These are phyloP conservation scores for Sipha flava DNA, from an alignment of 1,140 invertebrate genomes.

Conservation along the genomic window DNA sequence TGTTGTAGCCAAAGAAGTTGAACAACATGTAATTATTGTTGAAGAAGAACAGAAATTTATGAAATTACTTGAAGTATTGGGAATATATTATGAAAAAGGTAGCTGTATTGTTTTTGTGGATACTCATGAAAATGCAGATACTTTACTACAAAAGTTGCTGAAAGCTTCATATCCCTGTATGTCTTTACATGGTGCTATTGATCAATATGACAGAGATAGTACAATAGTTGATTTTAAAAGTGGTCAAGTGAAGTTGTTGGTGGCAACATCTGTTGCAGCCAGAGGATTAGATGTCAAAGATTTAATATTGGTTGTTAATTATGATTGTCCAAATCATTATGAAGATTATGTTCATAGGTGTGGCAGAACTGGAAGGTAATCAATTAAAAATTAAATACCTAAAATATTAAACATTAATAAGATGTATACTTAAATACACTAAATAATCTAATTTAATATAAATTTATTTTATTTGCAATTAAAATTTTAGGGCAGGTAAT, in stretches of 20 bases:
- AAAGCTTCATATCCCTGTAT: conserved; percentile 92
- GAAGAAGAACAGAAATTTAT: conserved; percentile 98
- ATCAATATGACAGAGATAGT: conserved; percentile 97
- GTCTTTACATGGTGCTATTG: conserved; percentile 96
- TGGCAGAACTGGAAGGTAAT: conserved; percentile 66
- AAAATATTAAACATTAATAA: not conserved
- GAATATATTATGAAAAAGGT: conserved; percentile 86
- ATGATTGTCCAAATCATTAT: conserved; percentile 99
- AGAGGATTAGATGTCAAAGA: conserved; percentile 97
- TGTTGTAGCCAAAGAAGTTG: conserved; percentile 96
- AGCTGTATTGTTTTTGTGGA: conserved; percentile 97
- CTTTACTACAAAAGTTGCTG: conserved; percentile 89
- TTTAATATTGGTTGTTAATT: conserved; percentile 95
- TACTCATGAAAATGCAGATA: conserved; percentile 96
- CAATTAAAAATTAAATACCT: not conserved
- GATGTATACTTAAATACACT: too few species aligned
- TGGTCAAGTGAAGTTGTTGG: conserved; percentile 72
- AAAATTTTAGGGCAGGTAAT: conserved; percentile 72
- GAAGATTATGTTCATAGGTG: conserved; percentile 99
- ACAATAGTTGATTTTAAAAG: conserved; percentile 97
- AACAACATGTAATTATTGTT: conserved; percentile 87
- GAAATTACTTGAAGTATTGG: conserved; percentile 91
- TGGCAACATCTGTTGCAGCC: conserved; percentile 91
- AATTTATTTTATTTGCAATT: not conserved
- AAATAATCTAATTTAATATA: too few species aligned